Percentiles rank a stretch among this genome's conserved stretches.
Conservation (phyloP, 92 coral and sea anemone species). For the Hydrozoanthus gracilis region DNA sequence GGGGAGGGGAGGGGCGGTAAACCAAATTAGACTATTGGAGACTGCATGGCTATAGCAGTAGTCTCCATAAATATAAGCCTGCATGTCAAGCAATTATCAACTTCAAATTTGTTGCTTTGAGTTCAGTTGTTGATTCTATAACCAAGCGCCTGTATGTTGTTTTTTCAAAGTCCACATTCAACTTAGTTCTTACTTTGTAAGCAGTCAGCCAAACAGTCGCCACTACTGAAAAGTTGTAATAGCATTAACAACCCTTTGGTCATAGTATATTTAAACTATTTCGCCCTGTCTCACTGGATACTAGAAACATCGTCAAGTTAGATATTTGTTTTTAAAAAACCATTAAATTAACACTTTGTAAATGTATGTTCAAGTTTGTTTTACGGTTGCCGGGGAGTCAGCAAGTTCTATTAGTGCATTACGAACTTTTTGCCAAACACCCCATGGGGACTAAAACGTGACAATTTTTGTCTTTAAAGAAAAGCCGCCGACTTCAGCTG, state of each 20-base stretch:
- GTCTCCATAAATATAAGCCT: too few species aligned
- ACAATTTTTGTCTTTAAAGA: neutral
- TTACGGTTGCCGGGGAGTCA: neutral
- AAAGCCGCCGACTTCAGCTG: slow-evolving; percentile 10
- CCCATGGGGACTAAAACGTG: neutral
- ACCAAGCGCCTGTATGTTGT: too few species aligned
- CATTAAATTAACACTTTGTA: neutral
- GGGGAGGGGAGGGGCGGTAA: too few species aligned
- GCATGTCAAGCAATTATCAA: too few species aligned
- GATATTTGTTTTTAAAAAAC: neutral
- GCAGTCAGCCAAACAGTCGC: neutral
- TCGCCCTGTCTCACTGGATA: neutral
- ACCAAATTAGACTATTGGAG: too few species aligned
- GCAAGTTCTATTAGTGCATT: neutral
- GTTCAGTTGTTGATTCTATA: too few species aligned
- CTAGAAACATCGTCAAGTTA: neutral
- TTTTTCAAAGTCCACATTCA: too few species aligned
- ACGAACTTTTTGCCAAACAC: neutral
- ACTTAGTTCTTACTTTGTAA: too few species aligned
- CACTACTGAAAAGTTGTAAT: neutral
- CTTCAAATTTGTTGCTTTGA: too few species aligned
- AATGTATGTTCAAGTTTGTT: too few species aligned
- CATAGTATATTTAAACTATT: neutral
- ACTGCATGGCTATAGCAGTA: too few species aligned
- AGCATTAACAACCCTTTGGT: neutral